Conservation (phyloP, 2,797 vertebrate genomes). For the Sarcophilus harrisii region DNA sequence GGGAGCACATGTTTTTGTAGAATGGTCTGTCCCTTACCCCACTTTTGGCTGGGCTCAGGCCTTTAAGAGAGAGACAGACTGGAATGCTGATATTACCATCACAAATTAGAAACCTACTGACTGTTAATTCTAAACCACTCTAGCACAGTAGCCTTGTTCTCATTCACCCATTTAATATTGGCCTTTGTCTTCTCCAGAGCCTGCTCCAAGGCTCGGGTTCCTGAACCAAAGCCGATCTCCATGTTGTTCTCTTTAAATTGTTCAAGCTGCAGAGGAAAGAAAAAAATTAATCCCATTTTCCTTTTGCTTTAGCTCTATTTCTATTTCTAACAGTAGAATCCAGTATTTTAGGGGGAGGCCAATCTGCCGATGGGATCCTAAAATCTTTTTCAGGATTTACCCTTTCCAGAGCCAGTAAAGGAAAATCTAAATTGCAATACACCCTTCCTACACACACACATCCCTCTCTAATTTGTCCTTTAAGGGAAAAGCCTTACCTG, state of each 20-base stretch:
- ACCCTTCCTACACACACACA: background rate
- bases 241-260: conserved; percentile 90
- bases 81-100: background rate
- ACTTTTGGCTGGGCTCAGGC: background rate
- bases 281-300: background rate
- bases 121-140: conserved; percentile 86
- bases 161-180: conserved; percentile 93
- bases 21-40: background rate
- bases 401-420: background rate
- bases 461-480: background rate
- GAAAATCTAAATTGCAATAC: background rate
- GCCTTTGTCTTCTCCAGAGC: conserved; percentile 91
- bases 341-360: background rate
- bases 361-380: too few species aligned
- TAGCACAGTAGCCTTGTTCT: conserved; percentile 87
- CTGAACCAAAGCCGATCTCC: conserved; percentile 91
- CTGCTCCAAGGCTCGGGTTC: conserved; percentile 91
- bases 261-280: conserved; percentile 86
- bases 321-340: background rate
- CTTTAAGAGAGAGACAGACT: background rate
- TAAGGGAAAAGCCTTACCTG: background rate
- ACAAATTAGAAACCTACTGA: accelerated
- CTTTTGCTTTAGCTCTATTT: background rate
- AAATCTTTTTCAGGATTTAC: background rate
- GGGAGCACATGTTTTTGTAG: background rate